Evolutionary conservation across 2,797 vertebrate genomes (phyloP), one percentile per base, ranked within the genome.

Genomic region (Fistularia commersonii): DNA sequence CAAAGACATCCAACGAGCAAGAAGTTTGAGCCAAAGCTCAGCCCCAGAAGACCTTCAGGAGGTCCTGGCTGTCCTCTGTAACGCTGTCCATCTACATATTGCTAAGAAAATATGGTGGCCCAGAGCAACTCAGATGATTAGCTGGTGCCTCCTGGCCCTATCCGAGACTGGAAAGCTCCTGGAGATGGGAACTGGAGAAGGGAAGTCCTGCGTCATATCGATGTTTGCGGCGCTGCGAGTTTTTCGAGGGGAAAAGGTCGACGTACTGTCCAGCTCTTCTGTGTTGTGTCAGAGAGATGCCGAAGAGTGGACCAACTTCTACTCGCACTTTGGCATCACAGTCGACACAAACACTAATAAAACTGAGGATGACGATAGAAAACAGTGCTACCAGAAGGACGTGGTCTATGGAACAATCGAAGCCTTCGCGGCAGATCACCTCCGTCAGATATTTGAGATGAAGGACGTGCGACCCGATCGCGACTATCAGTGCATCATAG

Each of bases 151-250:
- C 23, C 43, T 83, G 55, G 48, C 64, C 9, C 32, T 67, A 37
- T 72, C 73, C 34, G 52, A 57, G 38, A 58, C 32, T 50, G 74
- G 74, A 6, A 77, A 62, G 33, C 64, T 83, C 8, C 50, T 83
- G 45, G 73, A 81, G 47, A 72, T 79, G 58, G 66, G 74, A 31
- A 82, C 80, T 33, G 73, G 74, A 39, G 77, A 82, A 8, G 77
- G 80, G 5, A 83, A 83, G 11, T 83, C 79, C 31, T 73, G 69
- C 14, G 69, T 77, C 42, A 73, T 83, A 33, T 76, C 78, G 0
- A 79, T 83, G 80, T 83, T 79, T 59, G 76, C 78, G 8, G 76
- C 32, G 1, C 37, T 82, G 15, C 46, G 40, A 14, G 62, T 9
- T 3, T 33, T 71, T 1, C 43, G 45, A 3, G 69, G 59, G 8